Evolutionary conservation across 2,797 vertebrate species (phyloP).

Genomic region (Artibeus jamaicensis): DNA sequence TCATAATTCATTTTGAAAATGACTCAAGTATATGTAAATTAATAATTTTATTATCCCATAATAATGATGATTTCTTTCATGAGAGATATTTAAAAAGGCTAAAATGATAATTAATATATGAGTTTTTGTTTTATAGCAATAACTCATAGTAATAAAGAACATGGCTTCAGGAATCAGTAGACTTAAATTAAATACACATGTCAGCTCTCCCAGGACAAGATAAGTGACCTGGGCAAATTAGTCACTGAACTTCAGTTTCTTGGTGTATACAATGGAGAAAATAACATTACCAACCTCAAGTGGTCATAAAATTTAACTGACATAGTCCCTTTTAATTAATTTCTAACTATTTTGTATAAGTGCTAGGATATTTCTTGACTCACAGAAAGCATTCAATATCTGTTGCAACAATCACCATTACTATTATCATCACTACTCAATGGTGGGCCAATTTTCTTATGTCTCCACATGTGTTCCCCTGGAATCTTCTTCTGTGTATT

Average conservation of each 20-base stretch:
- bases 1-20: background rate
- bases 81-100: background rate
- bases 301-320: background rate
- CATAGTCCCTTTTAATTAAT: background rate
- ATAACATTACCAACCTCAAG: background rate
- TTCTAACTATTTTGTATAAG: background rate
- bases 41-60: background rate
- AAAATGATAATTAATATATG: slow-evolving; percentile 18
- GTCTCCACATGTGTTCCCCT: background rate
- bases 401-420: background rate
- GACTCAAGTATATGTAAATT: background rate
- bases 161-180: background rate
- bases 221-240: background rate
- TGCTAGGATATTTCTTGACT: background rate
- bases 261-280: background rate
- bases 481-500: background rate
- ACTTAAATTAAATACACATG: background rate
- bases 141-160: slow-evolving; percentile 1
- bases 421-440: background rate
- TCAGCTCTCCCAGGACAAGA: background rate
- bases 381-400: background rate
- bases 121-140: background rate
- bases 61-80: slow-evolving; percentile 12
- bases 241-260: background rate
- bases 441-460: background rate